Evolutionary conservation across 2,797 vertebrate genomes (phyloP).

Genomic region (Micromesistius poutassou): DNA sequence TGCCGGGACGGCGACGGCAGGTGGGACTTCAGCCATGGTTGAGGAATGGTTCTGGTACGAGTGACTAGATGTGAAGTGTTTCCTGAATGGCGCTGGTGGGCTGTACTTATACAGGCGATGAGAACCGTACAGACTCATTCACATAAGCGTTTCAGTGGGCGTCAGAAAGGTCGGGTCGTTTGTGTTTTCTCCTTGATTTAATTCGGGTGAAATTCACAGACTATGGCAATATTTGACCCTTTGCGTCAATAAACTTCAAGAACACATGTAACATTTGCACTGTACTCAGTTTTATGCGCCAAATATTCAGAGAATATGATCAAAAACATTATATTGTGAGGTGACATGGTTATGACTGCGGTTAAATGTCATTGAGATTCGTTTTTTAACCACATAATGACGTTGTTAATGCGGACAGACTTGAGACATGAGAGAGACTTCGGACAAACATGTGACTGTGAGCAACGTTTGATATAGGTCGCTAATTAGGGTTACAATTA

Average conservation of each 20-base stretch:
- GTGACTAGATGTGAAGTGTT: not conserved
- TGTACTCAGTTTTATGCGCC: not conserved
- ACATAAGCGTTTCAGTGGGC: not conserved
- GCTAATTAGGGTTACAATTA: too few relatives aligned
- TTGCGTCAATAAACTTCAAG: not conserved
- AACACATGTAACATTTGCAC: not conserved
- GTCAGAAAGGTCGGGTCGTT: not conserved
- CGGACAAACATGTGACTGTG: too few relatives aligned
- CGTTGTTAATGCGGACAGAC: too few relatives aligned
- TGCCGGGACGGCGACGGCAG: not conserved
- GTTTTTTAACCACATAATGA: too few relatives aligned
- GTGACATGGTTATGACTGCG: not conserved
- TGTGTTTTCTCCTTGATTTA: not conserved
- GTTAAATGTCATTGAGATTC: too few relatives aligned
- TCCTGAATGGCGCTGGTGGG: not conserved
- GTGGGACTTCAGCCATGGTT: conserved; percentile 47
- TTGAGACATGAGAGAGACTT: too few relatives aligned
- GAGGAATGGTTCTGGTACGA: not conserved
- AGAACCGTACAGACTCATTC: conserved; percentile 44
- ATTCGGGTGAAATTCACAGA: not conserved
- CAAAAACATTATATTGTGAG: not conserved
- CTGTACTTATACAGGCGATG: conserved; percentile 35
- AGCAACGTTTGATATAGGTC: too few relatives aligned
- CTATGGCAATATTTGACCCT: not conserved
- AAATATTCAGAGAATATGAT: not conserved